phyloP scores from a whole-genome alignment of 2,888 invertebrate genomes.

The Pollenia griseotomentosa region DNA sequence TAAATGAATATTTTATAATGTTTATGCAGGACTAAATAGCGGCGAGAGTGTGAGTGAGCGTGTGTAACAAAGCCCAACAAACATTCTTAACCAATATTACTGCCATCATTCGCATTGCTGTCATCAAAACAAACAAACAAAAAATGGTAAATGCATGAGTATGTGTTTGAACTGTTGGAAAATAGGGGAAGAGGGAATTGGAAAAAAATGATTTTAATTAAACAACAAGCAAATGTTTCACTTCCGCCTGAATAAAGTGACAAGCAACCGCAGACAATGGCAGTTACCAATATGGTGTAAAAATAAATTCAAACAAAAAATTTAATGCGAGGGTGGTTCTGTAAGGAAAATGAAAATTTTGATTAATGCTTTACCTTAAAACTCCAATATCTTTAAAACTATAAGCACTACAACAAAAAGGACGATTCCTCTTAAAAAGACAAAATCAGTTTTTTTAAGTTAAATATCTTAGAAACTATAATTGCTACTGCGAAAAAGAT shows the following conservation, averaged over 20 bases:
- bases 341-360: neutral
- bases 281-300: constrained; percentile 68
- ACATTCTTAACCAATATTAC: constrained; percentile 55
- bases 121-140: neutral
- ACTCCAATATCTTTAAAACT: too few species aligned
- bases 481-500: too few species aligned
- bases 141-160: neutral
- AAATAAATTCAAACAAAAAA: neutral
- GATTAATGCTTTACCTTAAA: too few species aligned
- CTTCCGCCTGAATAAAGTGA: constrained; percentile 81
- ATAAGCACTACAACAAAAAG: too few species aligned
- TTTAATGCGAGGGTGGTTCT: neutral
- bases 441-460: too few species aligned
- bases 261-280: constrained; percentile 76
- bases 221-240: constrained; percentile 82
- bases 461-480: too few species aligned
- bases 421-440: too few species aligned
- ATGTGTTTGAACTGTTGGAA: neutral
- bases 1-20: constrained; percentile 41
- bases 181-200: neutral
- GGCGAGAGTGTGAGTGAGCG: neutral
- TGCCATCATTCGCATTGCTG: constrained; percentile 27
- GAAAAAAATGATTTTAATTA: constrained; percentile 79
- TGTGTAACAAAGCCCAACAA: constrained; percentile 33
- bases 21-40: neutral